Evolutionary conservation across 2,888 invertebrate species (phyloP), one percentile per base, ranked within the genome.

Genomic region (Tineola bisselliella): DNA sequence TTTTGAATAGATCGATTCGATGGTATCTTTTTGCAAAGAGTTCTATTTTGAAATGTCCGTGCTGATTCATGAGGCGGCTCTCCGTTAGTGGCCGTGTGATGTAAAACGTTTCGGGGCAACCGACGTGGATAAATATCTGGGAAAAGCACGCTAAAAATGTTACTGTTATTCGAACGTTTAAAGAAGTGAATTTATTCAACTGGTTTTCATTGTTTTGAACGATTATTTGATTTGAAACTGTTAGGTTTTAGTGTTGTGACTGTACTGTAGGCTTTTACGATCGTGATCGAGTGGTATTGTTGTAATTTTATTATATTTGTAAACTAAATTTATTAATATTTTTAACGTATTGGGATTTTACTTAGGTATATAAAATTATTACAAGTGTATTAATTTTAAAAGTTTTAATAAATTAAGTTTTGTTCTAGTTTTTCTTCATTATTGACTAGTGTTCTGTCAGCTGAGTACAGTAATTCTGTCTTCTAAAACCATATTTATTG

Each of bases 401-500:
- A 25, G 25, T 25, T 25, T 48, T 48, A 48, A 48, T 48, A 48
- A 48, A 48, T 48, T 48, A 48, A 56, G 8, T 56, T 56, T 17
- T 52, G 11, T 15, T 52, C n/a, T 15, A 5, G 56, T 11, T 30
- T 12, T 15, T 60, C 60, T 61, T 43, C 43, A 43, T 43, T 13
- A 2, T 43, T 6, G 10, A 38, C 38, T 6, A 25, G 8, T 48
- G 15, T 17, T 2, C 13, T 58, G 58, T 58, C 58, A 78, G 63
- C 71, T 76, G 60, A 84, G 64, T 62, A 89, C 68, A 60, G 66
- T 76, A 5, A 90, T 81, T 73, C 91, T 84, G 12, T 88, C 84
- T 56, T 91, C 90, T 12, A 86, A 65, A 0, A 77, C 80, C 8
- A 80, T 73, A 11, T 72, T 81, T 1, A 91, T 72, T 0, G 91